Evolutionary conservation across 2,888 invertebrate species (phyloP).

Genomic region (Leptopterna dolabrata): DNA sequence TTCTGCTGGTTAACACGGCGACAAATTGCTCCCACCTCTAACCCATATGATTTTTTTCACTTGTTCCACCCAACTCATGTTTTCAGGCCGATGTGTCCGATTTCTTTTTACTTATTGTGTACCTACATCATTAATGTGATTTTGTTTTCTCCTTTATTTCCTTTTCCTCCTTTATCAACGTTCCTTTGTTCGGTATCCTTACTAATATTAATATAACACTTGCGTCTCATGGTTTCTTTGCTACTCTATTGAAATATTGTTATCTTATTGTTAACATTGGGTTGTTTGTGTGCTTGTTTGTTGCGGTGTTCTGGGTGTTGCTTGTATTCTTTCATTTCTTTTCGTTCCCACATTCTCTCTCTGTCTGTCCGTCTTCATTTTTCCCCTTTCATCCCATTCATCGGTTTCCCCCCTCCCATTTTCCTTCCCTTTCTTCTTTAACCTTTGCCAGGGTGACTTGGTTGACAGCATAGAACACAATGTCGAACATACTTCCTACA

Average conservation of each 20-base stretch:
- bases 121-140: conserved; percentile 59
- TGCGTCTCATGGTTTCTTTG: conserved; percentile 60
- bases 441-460: conserved; percentile 82
- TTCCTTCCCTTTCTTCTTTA: conserved; percentile 37
- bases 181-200: conserved; percentile 9
- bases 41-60: conserved; percentile 28
- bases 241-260: conserved; percentile 54
- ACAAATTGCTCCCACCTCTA: conserved; percentile 27
- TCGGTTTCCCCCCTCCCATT: conserved; percentile 39
- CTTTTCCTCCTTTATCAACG: conserved; percentile 35
- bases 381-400: conserved; percentile 24
- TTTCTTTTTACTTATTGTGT: conserved; percentile 64
- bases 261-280: conserved; percentile 50
- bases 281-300: conserved; percentile 57
- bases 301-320: conserved; percentile 59
- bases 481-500: conserved; percentile 86
- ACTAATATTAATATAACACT: conserved; percentile 51
- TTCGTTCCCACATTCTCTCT: neutral
- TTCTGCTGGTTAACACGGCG: neutral
- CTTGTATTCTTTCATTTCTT: conserved; percentile 54
- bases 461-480: conserved; percentile 95
- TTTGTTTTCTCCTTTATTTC: conserved; percentile 31
- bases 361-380: conserved; percentile 32
- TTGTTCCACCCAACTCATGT: neutral
- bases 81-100: conserved; percentile 51